Conservation (phyloP, 1,140 invertebrate species). For the Venturia canescens region DNA sequence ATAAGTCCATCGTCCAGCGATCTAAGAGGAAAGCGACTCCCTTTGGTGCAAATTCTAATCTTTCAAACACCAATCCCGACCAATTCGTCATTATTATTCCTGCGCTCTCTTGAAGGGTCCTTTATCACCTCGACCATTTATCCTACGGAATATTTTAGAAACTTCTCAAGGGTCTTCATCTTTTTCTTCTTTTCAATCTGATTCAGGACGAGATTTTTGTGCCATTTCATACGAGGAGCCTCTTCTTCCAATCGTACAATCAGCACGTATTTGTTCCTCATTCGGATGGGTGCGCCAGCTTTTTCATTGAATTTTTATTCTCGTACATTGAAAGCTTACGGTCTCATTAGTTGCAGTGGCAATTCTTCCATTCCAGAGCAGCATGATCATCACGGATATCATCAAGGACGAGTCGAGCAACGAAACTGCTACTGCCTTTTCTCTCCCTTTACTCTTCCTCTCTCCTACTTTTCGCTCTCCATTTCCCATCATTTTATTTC, state of each 20-base stretch:
- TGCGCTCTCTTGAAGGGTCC: not conserved
- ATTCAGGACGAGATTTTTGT: not conserved
- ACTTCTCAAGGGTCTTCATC: not conserved
- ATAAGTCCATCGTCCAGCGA: not conserved
- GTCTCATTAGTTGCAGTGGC: not conserved
- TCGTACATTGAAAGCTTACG: not conserved
- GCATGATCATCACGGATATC: constrained; percentile 14
- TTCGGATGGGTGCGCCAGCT: not conserved
- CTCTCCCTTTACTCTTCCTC: not conserved
- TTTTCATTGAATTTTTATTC: constrained; percentile 10
- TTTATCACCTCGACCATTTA: not conserved
- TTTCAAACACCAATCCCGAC: not conserved
- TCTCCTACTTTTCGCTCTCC: not conserved
- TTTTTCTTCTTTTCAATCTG: constrained; percentile 17
- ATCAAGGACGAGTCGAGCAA: constrained; percentile 6
- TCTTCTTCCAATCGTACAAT: not conserved
- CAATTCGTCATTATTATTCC: not conserved
- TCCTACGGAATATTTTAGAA: not conserved
- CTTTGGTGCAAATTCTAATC: constrained; percentile 11
- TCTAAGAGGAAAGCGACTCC: not conserved
- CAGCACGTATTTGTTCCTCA: not conserved
- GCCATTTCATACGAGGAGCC: not conserved
- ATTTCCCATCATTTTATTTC: constrained; percentile 10
- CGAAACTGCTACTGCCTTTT: not conserved
- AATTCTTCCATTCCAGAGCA: not conserved